Evolutionary conservation across 2,888 invertebrate species (phyloP).

Genomic region (Cantharis nigra): DNA sequence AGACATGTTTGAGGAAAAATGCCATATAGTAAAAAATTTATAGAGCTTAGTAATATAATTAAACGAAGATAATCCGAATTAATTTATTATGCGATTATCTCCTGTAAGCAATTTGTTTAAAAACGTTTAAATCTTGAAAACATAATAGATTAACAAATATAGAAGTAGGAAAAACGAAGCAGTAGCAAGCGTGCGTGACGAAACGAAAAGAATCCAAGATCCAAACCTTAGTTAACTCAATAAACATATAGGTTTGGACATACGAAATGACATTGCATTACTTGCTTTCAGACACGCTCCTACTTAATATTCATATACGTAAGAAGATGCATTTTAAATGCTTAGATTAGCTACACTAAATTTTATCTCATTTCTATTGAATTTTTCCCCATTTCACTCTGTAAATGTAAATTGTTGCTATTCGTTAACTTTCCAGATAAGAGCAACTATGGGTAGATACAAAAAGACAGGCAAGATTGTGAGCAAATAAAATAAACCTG

Average conservation of each 20-base stretch:
- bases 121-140: constrained; percentile 5
- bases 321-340: constrained; percentile 41
- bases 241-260: constrained; percentile 37
- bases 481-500: neutral
- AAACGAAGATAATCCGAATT: neutral
- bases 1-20: neutral
- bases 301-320: constrained; percentile 41
- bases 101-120: constrained; percentile 15
- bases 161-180: constrained; percentile 17
- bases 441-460: neutral
- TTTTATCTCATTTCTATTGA: neutral
- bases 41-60: neutral
- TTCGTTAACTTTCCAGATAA: neutral
- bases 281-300: constrained; percentile 40
- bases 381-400: neutral
- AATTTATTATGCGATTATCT: constrained; percentile 3
- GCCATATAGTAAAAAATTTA: neutral
- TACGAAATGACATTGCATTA: constrained; percentile 38
- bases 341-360: constrained; percentile 33
- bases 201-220: constrained; percentile 29
- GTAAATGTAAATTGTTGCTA: neutral
- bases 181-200: constrained; percentile 37
- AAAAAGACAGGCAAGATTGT: neutral
- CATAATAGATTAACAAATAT: constrained; percentile 6
- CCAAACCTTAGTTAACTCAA: constrained; percentile 37